Conservation (phyloP, 2,797 vertebrate genomes). For the Acrossocheilus fasciatus region DNA sequence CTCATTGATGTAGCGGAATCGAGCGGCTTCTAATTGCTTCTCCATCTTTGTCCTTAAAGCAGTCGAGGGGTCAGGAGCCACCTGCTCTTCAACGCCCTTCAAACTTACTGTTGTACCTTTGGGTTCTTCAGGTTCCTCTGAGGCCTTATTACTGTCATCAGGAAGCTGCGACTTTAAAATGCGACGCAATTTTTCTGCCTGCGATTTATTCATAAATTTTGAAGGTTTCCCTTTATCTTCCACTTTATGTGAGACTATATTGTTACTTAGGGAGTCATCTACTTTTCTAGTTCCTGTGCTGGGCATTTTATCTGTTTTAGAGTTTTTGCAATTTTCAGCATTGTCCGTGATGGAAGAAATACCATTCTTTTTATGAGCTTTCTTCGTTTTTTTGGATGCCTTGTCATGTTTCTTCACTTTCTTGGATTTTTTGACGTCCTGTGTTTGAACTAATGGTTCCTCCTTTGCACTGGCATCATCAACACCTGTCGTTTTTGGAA, state of each 20-base stretch:
- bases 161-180: conserved; percentile 61
- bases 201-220: conserved; percentile 43
- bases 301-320: not conserved
- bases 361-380: conserved; percentile 24
- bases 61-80: conserved; percentile 66
- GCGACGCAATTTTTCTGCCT: conserved; percentile 69
- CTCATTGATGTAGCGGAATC: conserved; percentile 93
- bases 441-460: not conserved
- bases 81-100: conserved; percentile 32
- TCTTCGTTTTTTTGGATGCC: conserved; percentile 26
- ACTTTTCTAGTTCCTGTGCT: conserved; percentile 41
- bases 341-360: conserved; percentile 45
- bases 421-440: conserved; percentile 10
- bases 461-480: conserved; percentile 3
- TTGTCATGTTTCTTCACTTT: not conserved
- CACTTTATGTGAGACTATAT: not conserved
- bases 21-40: conserved; percentile 84
- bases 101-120: not conserved
- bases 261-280: not conserved
- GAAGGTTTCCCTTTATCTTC: conserved; percentile 60
- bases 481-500: not conserved
- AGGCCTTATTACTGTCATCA: not conserved
- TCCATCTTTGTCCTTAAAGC: conserved; percentile 85
- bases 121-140: conserved; percentile 27
- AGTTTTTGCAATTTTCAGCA: not conserved